Percentiles rank a stretch among this genome's conserved stretches.
Conservation (phyloP, 2,113 vertebrate species). For the Turnix velox region DNA sequence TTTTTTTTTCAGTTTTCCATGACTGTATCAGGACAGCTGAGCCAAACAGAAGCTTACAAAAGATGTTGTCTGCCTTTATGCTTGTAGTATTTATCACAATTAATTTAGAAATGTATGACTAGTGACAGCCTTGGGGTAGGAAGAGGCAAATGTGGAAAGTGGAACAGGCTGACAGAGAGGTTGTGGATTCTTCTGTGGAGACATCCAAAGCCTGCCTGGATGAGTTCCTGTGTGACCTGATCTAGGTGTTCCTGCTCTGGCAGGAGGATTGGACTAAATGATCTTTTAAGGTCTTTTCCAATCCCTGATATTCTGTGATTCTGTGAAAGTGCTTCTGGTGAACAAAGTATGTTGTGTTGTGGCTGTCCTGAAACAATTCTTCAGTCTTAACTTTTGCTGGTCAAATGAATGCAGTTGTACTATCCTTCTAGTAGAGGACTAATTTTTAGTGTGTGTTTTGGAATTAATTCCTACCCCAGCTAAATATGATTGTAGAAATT, state of each 20-base stretch:
- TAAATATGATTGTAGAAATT: not conserved
- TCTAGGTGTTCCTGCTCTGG: no score
- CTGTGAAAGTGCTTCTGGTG: not conserved
- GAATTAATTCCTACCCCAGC: not conserved
- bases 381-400: not conserved
- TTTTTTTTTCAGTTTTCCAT: not conserved
- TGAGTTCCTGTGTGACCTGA: no score
- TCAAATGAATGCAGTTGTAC: rapidly evolving
- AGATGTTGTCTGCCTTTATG: no score
- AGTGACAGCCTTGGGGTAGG: not conserved
- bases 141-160: not conserved
- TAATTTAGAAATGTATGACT: no score
- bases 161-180: no score
- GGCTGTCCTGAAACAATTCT: not conserved
- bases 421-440: not conserved
- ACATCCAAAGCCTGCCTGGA: no score
- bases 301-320: no score
- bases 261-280: no score
- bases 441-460: rapidly evolving
- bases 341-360: not conserved
- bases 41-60: not conserved
- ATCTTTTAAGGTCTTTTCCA: no score
- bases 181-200: no score
- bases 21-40: not conserved
- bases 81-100: not conserved